Evolutionary conservation across 2,888 invertebrate genomes (phyloP).

Genomic region (Hypsopygia costalis): DNA sequence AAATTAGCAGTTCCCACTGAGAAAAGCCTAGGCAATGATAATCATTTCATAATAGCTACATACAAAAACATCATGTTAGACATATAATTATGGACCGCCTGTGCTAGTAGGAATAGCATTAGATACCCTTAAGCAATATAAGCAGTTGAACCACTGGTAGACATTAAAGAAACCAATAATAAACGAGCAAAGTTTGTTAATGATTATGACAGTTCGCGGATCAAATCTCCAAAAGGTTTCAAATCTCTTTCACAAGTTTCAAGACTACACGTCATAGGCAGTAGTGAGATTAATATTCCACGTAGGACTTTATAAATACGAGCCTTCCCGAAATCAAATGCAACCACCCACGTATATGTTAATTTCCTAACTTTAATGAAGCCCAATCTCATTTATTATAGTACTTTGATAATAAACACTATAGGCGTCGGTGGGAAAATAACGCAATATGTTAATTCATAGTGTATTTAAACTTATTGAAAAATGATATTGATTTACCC

Average conservation of each 20-base stretch:
- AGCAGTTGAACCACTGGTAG: no score
- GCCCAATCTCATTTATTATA: conserved; percentile 55
- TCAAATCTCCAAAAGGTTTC: no score
- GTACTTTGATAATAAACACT: conserved; percentile 39
- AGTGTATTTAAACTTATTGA: conserved; percentile 14
- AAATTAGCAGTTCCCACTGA: conserved; percentile 6
- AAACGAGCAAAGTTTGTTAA: no score
- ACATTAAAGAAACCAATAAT: no score
- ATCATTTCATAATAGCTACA: not conserved
- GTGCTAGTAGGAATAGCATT: no score
- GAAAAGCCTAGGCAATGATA: conserved; percentile 2
- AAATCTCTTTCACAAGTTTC: no score
- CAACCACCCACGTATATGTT: conserved; percentile 53
- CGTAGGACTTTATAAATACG: conserved; percentile 8
- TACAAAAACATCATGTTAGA: not conserved
- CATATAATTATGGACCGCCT: no score
- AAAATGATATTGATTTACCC: conserved; percentile 13
- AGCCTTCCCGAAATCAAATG: conserved; percentile 24
- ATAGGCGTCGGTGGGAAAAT: conserved; percentile 55
- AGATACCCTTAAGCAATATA: no score
- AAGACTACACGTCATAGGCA: not conserved
- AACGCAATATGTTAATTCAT: conserved; percentile 31
- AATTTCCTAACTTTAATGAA: conserved; percentile 48
- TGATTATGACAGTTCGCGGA: no score
- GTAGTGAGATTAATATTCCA: conserved; percentile 2